phyloP scores from a whole-genome alignment of 2,888 invertebrate genomes.

The Leucania comma region DNA sequence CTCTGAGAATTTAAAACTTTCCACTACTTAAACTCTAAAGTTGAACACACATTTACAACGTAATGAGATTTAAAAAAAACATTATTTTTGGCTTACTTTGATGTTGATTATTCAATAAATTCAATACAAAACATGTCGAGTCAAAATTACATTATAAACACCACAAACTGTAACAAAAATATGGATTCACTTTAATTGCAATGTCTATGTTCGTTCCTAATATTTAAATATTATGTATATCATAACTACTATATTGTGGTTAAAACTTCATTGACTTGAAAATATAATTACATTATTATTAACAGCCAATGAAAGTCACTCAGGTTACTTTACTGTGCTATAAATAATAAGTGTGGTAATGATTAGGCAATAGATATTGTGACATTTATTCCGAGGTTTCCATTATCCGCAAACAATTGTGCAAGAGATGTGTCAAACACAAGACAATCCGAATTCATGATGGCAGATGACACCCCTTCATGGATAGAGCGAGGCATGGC shows the following conservation, averaged over 20 bases:
- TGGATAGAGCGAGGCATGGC: slow-evolving; percentile 99
- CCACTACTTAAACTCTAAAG: slow-evolving; percentile 84
- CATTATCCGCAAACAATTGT: slow-evolving; percentile 99
- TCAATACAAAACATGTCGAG: slow-evolving; percentile 71
- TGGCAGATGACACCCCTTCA: slow-evolving; percentile 99
- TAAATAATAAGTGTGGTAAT: slow-evolving; percentile 68
- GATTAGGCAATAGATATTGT: slow-evolving; percentile 98
- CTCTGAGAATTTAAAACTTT: slow-evolving; percentile 75
- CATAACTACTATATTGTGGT: slow-evolving; percentile 49
- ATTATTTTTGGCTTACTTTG: slow-evolving; percentile 87
- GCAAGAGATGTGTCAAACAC: slow-evolving; percentile 99
- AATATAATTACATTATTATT: slow-evolving; percentile 72
- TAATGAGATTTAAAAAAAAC: slow-evolving; percentile 75
- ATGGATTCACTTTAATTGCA: slow-evolving; percentile 65
- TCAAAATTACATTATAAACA: slow-evolving; percentile 66
- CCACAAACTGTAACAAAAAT: slow-evolving; percentile 73
- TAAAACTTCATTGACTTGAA: slow-evolving; percentile 70
- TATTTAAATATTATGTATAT: slow-evolving; percentile 43
- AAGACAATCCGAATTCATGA: slow-evolving; percentile 99
- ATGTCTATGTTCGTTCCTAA: slow-evolving; percentile 55
- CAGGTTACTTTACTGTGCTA: slow-evolving; percentile 53
- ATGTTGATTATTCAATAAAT: slow-evolving; percentile 74
- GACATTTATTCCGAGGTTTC: slow-evolving; percentile 99
- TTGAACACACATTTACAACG: slow-evolving; percentile 88
- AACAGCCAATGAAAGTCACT: slow-evolving; percentile 71